These are phyloP conservation scores for Bos indicus DNA, from an alignment of 2,113 vertebrate species.

Conservation along the genomic window DNA sequence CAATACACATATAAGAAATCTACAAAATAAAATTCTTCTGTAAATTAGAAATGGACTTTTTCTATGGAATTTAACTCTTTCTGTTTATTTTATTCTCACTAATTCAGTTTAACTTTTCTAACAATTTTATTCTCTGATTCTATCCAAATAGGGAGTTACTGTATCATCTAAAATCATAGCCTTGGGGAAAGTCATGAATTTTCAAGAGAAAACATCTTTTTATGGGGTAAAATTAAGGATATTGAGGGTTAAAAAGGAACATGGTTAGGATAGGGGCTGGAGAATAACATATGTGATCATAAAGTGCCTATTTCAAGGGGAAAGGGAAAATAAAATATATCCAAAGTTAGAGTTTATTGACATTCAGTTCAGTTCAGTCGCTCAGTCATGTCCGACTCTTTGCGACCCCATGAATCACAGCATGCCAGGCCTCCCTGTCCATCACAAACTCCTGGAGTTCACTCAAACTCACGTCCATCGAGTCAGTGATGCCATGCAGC, in stretches of 20 bases:
- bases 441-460: too few species aligned
- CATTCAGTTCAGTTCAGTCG: not conserved
- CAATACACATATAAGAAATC: slow-evolving; percentile 16
- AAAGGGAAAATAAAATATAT: not conserved
- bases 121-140: slow-evolving; percentile 8
- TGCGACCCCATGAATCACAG: too few species aligned
- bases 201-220: not conserved
- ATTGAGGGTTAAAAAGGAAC: not conserved
- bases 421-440: too few species aligned
- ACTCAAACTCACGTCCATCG: too few species aligned
- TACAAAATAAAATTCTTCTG: slow-evolving; percentile 46
- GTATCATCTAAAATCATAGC: not conserved
- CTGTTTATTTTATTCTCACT: not conserved
- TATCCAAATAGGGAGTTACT: not conserved
- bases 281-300: not conserved
- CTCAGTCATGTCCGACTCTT: too few species aligned
- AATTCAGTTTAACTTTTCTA: not conserved
- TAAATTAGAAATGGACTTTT: slow-evolving; percentile 12
- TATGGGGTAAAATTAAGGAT: not conserved
- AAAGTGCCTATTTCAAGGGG: not conserved
- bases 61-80: slow-evolving; percentile 29
- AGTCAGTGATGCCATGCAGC: too few species aligned
- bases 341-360: not conserved
- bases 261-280: not conserved
- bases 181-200: not conserved